Evolutionary conservation across 2,888 invertebrate genomes (phyloP), one percentile per base, ranked within the genome.

Genomic region (Microctonus aethiopoides): DNA sequence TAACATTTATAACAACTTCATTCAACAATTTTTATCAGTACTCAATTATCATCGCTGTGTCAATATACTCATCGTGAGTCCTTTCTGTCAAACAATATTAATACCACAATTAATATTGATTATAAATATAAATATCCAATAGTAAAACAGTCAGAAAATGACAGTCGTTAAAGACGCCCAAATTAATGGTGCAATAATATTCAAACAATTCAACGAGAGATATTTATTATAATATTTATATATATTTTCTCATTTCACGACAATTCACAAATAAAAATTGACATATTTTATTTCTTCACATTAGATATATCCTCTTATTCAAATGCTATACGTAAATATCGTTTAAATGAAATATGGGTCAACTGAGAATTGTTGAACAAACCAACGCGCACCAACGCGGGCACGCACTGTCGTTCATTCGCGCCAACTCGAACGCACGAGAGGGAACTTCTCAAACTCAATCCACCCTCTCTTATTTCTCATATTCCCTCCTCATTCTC

Each of bases 371-470:
- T 34, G 57, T n/a, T n/a, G n/a, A n/a, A 57, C 57, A 46, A 67
- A 63, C 63, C 57, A 56, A 62, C 63, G 62, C 57, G 68, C 41
- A 56, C 56, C 63, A 68, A 63, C 68, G 63, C 68, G 63, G 63
- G 68, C 62, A 68, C 68, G 68, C 76, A 78, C 77, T 77, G 78
- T 71, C 71, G 68, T 74, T 77, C 75, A 76, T 76, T 71, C 71
- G 62, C 46, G 46, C 63, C 68, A 68, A 34, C 67, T 51, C 67
- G 59, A 51, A 36, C 32, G 34, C 39, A 34, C 60, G 67, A 34
- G 39, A 61, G 54, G 51, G 67, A 67, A 57, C 59, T 34, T 29
- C 65, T n/a, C 24, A 39, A 61, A 46, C 46, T 16, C 36, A 39
- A 71, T 66, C 72, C 68, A 65, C 63, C 63, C 71, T 57, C 51